These are phyloP conservation scores for Mesorhabditis spiculigera DNA, from an alignment of 2,888 invertebrate species.

Conservation along the genomic window DNA sequence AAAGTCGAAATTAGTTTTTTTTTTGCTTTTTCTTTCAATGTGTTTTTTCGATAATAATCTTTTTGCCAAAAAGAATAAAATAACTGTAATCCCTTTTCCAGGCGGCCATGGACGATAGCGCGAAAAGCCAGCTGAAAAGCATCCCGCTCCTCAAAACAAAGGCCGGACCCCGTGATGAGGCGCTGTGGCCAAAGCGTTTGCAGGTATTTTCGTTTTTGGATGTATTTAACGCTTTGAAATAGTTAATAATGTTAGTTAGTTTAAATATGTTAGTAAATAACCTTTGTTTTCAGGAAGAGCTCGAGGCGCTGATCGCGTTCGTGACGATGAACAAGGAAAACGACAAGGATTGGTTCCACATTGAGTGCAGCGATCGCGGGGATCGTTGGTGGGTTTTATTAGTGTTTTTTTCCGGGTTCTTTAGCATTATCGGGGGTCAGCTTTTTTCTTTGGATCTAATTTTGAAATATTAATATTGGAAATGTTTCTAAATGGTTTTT, in stretches of 20 bases:
- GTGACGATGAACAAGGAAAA: slow-evolving; percentile 69
- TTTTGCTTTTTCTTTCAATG: too few relatives aligned
- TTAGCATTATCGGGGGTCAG: too few relatives aligned
- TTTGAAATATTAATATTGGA: too few relatives aligned
- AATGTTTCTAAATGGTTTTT: too few relatives aligned
- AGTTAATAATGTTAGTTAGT: neutral
- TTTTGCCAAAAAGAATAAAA: too few relatives aligned
- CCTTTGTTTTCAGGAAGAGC: slow-evolving; percentile 72
- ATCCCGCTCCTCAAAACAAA: slow-evolving; percentile 91
- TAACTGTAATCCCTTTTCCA: too few relatives aligned
- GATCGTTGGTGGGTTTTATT: neutral
- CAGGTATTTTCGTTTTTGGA: slow-evolving; percentile 64
- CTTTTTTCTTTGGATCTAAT: too few relatives aligned
- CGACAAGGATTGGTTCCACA: slow-evolving; percentile 93
- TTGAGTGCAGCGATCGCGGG: neutral
- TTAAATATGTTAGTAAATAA: slow-evolving; percentile 2
- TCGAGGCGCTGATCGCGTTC: slow-evolving; percentile 72
- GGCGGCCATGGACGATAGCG: slow-evolving; percentile 60
- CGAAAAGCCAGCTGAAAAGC: slow-evolving; percentile 81
- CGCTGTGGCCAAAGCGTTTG: slow-evolving; percentile 86
- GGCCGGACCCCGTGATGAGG: slow-evolving; percentile 94
- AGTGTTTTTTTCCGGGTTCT: neutral
- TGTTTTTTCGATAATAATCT: too few relatives aligned
- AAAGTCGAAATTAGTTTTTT: too few relatives aligned
- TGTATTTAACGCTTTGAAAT: neutral